These are phyloP conservation scores for Cydia fagiglandana DNA, from an alignment of 1,140 invertebrate genomes.

Conservation along the genomic window DNA sequence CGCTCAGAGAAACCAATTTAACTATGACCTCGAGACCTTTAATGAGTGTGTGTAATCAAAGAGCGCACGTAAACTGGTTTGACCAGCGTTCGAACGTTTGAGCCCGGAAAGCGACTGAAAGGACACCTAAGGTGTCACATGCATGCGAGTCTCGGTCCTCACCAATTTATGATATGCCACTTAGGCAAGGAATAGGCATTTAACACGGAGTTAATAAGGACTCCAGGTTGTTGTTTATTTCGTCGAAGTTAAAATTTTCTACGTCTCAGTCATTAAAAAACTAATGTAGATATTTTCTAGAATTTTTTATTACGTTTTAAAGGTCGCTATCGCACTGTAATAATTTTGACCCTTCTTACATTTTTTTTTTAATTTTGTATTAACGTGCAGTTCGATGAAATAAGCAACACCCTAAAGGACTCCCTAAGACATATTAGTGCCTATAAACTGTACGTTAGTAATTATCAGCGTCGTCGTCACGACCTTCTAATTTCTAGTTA, in stretches of 20 bases:
- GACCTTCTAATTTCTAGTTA: background rate
- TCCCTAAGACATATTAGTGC: background rate
- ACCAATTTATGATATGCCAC: background rate
- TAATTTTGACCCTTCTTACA: no score
- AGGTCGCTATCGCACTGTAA: no score
- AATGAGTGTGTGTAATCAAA: background rate
- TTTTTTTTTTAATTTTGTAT: no score
- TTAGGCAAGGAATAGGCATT: background rate
- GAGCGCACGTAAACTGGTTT: background rate
- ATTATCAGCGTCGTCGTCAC: background rate
- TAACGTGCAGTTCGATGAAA: no score
- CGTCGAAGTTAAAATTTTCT: no score
- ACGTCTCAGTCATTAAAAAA: no score
- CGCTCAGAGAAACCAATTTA: background rate
- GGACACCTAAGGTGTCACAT: background rate
- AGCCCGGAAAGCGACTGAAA: background rate
- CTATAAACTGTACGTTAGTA: background rate
- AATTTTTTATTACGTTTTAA: no score
- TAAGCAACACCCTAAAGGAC: no score
- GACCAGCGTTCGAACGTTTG: background rate
- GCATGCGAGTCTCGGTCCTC: background rate
- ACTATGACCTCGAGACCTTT: background rate
- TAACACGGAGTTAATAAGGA: background rate
- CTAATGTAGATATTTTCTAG: no score
- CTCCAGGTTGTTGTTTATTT: no score